A percentile compares a stretch with the other conserved stretches of the same genome.
These are phyloP conservation scores for Nymphicus hollandicus DNA, from an alignment of 2,113 vertebrate genomes.

Conservation along the genomic window DNA sequence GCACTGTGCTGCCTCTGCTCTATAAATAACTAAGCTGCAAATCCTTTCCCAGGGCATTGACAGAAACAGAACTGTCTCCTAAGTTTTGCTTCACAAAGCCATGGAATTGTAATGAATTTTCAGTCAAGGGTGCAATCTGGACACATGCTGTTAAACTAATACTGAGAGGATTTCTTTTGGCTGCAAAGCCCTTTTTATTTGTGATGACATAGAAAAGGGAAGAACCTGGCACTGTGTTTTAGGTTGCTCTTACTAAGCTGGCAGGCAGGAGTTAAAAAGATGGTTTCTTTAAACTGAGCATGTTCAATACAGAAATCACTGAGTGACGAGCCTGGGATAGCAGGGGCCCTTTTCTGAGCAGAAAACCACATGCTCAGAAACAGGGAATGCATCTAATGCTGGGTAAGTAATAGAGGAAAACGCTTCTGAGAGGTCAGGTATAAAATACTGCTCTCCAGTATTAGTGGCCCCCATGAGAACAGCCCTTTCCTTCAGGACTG, in stretches of 20 bases:
- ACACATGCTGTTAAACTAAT: not conserved
- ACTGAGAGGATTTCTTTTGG: not conserved
- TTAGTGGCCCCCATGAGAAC: not conserved
- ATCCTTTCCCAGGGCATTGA: not conserved
- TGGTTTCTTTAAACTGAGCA: not conserved
- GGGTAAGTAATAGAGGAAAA: not conserved
- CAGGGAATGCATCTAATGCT: not conserved
- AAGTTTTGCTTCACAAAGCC: not conserved
- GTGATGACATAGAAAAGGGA: not conserved
- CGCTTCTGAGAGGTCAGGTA: not conserved
- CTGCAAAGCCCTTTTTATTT: not conserved
- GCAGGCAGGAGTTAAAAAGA: not conserved
- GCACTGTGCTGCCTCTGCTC: not conserved
- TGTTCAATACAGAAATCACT: not conserved
- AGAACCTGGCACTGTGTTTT: not conserved
- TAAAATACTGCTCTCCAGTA: not conserved
- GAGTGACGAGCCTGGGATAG: not conserved
- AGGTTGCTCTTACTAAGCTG: not conserved
- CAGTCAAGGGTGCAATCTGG: not conserved
- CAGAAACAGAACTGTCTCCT: not conserved
- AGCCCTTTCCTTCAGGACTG: not conserved
- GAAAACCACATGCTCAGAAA: not conserved
- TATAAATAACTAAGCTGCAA: not conserved
- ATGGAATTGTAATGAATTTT: not conserved
- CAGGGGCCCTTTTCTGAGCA: not conserved